phyloP scores from a whole-genome alignment of 2,113 vertebrate genomes.

The Oncorhynchus kisutch region DNA sequence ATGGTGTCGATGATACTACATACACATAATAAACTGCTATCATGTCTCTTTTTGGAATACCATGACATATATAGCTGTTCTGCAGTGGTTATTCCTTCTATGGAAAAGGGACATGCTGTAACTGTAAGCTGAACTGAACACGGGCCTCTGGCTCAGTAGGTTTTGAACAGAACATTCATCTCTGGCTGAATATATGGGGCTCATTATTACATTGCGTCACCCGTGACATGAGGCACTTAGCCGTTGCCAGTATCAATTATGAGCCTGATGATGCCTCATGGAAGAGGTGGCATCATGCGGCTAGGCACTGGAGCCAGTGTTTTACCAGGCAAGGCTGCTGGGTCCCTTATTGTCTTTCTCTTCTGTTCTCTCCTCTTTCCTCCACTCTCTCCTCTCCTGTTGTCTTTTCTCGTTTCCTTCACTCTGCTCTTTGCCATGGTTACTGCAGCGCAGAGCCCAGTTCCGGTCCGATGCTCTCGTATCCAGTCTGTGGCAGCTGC shows the following conservation, averaged over 20 bases:
- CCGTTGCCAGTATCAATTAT: constrained; percentile 26
- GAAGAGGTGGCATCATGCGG: constrained; percentile 6
- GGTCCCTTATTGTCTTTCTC: no score
- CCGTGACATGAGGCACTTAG: constrained; percentile 32
- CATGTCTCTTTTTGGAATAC: neutral
- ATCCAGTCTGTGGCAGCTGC: constrained; percentile 22
- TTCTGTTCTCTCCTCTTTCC: neutral
- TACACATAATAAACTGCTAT: neutral
- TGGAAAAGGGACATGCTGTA: no score
- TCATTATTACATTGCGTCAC: constrained; percentile 20
- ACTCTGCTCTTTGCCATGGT: constrained; percentile 2
- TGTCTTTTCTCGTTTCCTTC: neutral
- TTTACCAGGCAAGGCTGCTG: neutral
- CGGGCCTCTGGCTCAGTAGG: constrained; percentile 24
- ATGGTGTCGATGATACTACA: neutral
- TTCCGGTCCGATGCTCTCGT: constrained; percentile 17
- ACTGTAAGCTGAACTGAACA: constrained; percentile 6
- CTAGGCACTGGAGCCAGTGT: constrained; percentile 1
- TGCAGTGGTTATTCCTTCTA: neutral
- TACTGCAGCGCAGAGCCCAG: constrained; percentile 7
- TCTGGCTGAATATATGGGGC: constrained; percentile 14
- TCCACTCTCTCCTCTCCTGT: neutral
- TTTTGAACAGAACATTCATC: constrained; percentile 23
- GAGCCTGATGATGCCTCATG: constrained; percentile 19
- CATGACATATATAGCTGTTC: neutral